A percentile compares a stretch with the other conserved stretches of the same genome.
phyloP scores from a whole-genome alignment of 2,113 vertebrate genomes.

The Sus scrofa region DNA sequence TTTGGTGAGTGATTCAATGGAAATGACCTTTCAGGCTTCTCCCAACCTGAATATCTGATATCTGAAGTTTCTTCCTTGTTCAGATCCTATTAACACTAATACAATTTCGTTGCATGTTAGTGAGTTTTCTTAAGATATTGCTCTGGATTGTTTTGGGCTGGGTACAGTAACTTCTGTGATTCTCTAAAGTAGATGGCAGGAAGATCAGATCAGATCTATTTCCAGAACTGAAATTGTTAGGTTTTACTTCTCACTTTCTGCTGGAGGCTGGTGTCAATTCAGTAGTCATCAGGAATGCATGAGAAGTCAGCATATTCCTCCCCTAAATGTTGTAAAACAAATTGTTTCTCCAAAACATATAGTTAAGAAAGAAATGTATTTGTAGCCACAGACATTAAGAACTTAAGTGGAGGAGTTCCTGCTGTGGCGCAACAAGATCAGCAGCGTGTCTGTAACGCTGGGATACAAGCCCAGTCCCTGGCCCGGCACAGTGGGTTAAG shows the following conservation, averaged over 20 bases:
- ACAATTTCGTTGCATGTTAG: not conserved
- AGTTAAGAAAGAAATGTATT: constrained; percentile 24
- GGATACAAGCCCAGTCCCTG: too few relatives aligned
- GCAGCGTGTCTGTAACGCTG: too few relatives aligned
- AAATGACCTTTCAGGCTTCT: constrained; percentile 4
- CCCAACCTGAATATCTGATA: not conserved
- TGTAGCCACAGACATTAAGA: constrained; percentile 13
- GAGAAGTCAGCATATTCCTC: constrained; percentile 4
- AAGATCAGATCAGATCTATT: not conserved
- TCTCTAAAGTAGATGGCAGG: not conserved
- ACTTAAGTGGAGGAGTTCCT: not conserved
- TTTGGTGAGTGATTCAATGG: not conserved
- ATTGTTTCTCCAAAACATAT: constrained; percentile 22
- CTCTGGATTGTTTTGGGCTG: not conserved
- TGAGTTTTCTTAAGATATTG: not conserved
- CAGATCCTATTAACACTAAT: not conserved
- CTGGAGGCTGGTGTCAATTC: not conserved
- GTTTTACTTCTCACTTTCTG: constrained; percentile 9
- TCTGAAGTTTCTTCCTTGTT: not conserved
- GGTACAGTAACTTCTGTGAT: not conserved
- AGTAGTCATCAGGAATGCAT: not conserved
- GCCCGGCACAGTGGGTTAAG: too few relatives aligned
- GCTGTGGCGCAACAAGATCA: too few relatives aligned
- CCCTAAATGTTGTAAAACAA: constrained; percentile 18
- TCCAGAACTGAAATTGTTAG: constrained; percentile 22